These are phyloP conservation scores for Rhabdomys pumilio DNA, from an alignment of 2,797 vertebrate genomes.

Conservation along the genomic window DNA sequence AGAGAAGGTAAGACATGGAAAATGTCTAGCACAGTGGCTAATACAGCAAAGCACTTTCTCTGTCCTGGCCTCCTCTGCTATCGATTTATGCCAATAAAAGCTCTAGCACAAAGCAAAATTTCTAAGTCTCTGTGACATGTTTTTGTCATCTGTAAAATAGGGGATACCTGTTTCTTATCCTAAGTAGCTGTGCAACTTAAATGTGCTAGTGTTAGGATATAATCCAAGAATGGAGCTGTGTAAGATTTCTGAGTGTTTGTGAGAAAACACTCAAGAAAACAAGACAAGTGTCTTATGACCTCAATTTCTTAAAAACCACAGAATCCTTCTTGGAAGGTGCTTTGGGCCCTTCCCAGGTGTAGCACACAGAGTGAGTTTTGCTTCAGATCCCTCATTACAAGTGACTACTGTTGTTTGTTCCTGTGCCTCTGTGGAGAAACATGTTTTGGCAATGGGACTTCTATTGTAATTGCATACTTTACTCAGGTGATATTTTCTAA, in stretches of 20 bases:
- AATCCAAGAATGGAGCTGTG: background rate
- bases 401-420: background rate
- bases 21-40: background rate
- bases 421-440: background rate
- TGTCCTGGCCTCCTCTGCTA: background rate
- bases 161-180: background rate
- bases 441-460: background rate
- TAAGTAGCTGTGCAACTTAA: constrained; percentile 30
- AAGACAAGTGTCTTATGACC: background rate
- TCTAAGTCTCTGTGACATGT: constrained; percentile 47
- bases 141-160: constrained; percentile 55
- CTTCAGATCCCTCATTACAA: background rate
- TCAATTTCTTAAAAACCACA: background rate
- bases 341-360: background rate
- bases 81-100: background rate
- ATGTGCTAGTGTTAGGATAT: background rate
- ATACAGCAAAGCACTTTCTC: background rate
- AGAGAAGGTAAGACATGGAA: background rate
- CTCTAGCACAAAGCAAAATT: background rate
- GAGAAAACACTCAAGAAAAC: background rate
- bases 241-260: background rate
- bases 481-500: background rate
- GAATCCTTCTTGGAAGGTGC: background rate
- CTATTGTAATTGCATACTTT: background rate
- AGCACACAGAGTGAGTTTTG: background rate